Evolutionary conservation across 2,888 invertebrate species (phyloP), one percentile per base, ranked within the genome.

Genomic region (Trisateles emortualis): DNA sequence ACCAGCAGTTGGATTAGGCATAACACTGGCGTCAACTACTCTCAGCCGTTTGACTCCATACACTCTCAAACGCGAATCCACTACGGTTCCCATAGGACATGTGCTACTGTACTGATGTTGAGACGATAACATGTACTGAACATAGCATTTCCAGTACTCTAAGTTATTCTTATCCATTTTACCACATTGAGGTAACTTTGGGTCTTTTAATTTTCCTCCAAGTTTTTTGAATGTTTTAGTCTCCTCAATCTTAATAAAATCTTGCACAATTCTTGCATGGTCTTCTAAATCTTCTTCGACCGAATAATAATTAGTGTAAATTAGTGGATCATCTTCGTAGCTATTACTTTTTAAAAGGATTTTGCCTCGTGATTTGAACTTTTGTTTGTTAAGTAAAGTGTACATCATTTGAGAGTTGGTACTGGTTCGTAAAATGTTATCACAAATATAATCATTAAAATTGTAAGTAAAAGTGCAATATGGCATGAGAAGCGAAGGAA

Each of bases 1-100:
- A 22, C 43, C 19, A 8, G 52, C 13, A 2, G 33, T n/a, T 11
- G 43, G n/a, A 35, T 10, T 10, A 0, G 95, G 95, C 89, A 95
- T 76, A 0, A 70, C 51, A 48, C 77, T 74, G 5, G 64, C 64
- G 32, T 77, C 78, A 0, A 64, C 76, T 1, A 76, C 71, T 0
- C 75, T 64, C 14, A 74, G 46, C n/a, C 48, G 46, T 5, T 42
- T 19, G 1, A 65, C 51, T n/a, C 55, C 56, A 1, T 45, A 32
- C 9, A 63, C 59, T 2, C 45, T 29, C 9, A 62, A 24, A 1
- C 48, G 11, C 14, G 45, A 36, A 16, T 64, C 61, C 3, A 64
- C 63, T 0, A 57, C 62, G 11, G 56, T 38, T n/a, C 61, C 59
- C 59, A 62, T 59, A 0, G 55, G 44, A 30, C 67, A 69, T 9